These are phyloP conservation scores for Pandemis corylana DNA, from an alignment of 2,888 invertebrate genomes.

Conservation along the genomic window DNA sequence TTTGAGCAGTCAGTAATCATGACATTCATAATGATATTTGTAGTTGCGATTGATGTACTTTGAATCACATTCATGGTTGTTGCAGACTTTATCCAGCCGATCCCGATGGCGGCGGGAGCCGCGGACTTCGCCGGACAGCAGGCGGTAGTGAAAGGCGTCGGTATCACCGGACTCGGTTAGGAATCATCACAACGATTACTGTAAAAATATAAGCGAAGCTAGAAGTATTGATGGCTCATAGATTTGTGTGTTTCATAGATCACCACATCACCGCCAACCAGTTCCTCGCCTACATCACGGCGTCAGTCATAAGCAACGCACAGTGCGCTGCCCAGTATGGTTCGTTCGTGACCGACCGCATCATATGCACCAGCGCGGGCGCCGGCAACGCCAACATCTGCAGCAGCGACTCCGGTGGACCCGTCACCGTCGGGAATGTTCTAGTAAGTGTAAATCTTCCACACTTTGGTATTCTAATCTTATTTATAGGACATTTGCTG, in stretches of 20 bases:
- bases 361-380: not conserved
- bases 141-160: not conserved
- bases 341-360: not conserved
- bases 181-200: too few species aligned
- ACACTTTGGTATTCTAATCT: too few species aligned
- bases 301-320: not conserved
- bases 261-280: not conserved
- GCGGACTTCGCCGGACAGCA: not conserved
- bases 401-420: constrained; percentile 11
- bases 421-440: not conserved
- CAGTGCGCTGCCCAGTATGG: not conserved
- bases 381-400: not conserved
- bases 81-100: not conserved
- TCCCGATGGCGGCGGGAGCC: not conserved
- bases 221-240: too few species aligned
- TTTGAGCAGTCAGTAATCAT: not conserved
- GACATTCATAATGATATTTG: not conserved
- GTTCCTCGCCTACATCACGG: not conserved
- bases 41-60: not conserved
- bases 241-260: not conserved
- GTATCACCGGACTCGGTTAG: not conserved
- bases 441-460: not conserved
- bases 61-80: not conserved
- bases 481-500: too few species aligned
- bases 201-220: too few species aligned